Percentiles rank a stretch among this genome's conserved stretches.
Evolutionary conservation across 2,888 invertebrate genomes (phyloP).

Genomic region (Pandemis heparana): DNA sequence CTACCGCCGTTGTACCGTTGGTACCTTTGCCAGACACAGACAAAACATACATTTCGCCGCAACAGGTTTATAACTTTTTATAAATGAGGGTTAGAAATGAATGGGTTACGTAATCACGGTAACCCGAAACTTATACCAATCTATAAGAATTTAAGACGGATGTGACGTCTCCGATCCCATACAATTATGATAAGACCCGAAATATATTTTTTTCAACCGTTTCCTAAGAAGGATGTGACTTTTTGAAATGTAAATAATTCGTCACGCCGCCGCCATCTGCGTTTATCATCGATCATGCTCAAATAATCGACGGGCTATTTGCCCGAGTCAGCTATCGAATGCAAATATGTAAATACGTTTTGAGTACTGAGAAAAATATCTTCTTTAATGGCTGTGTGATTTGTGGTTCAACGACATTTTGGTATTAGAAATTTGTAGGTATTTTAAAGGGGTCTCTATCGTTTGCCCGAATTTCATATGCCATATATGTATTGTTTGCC

Average conservation of each 20-base stretch:
- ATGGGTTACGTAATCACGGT: constrained; percentile 4
- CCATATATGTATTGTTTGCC: too few relatives aligned
- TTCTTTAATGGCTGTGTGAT: constrained; percentile 6
- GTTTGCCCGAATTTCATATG: too few relatives aligned
- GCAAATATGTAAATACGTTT: constrained; percentile 37
- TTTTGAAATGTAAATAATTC: constrained; percentile 42
- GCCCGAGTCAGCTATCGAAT: constrained; percentile 34
- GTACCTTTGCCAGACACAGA: too few relatives aligned
- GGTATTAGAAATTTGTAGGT: background rate
- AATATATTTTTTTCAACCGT: constrained; percentile 23
- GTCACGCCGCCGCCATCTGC: constrained; percentile 38
- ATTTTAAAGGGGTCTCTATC: too few relatives aligned
- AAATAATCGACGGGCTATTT: constrained; percentile 21
- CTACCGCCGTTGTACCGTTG: too few relatives aligned
- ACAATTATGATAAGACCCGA: constrained; percentile 36
- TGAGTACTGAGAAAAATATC: constrained; percentile 17
- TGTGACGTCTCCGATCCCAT: constrained; percentile 33
- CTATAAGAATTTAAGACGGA: constrained; percentile 37
- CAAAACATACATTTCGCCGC: too few relatives aligned
- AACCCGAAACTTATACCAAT: constrained; percentile 12
- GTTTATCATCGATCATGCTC: constrained; percentile 39
- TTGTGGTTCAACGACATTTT: constrained; percentile 18
- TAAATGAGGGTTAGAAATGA: background rate
- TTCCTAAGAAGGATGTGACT: constrained; percentile 42
- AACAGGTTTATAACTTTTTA: background rate